Base-by-base conservation (phyloP, 2,888 invertebrate species). In the Drosophila neotestacea region DNA sequence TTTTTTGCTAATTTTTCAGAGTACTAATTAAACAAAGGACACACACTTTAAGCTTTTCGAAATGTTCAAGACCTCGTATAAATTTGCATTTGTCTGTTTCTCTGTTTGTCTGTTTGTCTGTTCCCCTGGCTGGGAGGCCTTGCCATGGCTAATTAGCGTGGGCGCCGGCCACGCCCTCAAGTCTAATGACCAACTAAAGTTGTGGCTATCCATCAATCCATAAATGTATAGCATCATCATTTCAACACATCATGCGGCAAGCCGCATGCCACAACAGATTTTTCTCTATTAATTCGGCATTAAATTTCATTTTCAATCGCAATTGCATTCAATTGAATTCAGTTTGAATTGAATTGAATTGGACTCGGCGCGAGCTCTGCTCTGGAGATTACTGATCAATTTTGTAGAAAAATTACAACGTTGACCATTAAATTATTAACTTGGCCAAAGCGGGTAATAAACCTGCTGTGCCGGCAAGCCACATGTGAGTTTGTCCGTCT, bases 361-460 rank as follows among this genome's bases (percentile, higher is more conserved):
- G 64, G 78, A 75, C 71, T 67, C 69, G 72, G 64, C 60, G 28
- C 16, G 41, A 63, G 67, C 36, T 36, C 60, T 7, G 30, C 72
- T 47, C 36, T 42, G 65, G 54, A 64, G 64, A 73, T 81, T 84
- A 82, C 77, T 69, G 77, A 75, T 79, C 79, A 83, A 81, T 82
- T 79, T 79, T 59, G 67, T 75, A 27, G 64, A 71, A 79, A 83
- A 83, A 81, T 79, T 83, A 85, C 86, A 85, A 52, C 85, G 83
- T 67, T 86, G 75, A 69, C 84, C 86, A 85, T 85, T 83, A 84
- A 85, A 88, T 88, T 88, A 83, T 85, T 85, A 88, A 85, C 81
- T 79, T 85, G 85, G 81, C 74, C 74, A 68, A 66, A 38, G 58
- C 52, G 46, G 55, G 46, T 54, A 77, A 86, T 54, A 77, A 86